phyloP scores from a whole-genome alignment of 2,888 invertebrate species.

The Drosophila rellima region DNA sequence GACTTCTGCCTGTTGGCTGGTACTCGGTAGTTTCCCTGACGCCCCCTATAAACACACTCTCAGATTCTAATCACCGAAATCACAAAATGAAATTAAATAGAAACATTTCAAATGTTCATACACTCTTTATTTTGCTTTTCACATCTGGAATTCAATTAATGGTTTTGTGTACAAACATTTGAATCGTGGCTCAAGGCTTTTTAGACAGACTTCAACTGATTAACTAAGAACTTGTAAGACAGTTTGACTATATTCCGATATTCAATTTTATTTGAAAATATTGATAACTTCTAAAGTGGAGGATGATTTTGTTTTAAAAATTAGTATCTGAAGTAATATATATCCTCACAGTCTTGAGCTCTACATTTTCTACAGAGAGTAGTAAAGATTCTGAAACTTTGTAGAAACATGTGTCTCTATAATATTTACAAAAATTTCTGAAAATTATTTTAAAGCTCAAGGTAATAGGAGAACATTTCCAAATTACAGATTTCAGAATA shows the following conservation, averaged over 20 bases:
- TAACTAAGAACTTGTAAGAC: not conserved
- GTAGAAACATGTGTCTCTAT: too few species aligned
- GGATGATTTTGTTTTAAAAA: too few species aligned
- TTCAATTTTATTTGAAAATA: not conserved
- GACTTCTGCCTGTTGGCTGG: slow-evolving; percentile 6
- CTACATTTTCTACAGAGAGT: not conserved
- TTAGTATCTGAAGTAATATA: too few species aligned
- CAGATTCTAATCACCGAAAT: slow-evolving; percentile 40
- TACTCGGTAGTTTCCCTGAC: slow-evolving; percentile 54
- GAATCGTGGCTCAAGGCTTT: not conserved
- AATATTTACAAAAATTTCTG: too few species aligned
- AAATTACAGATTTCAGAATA: too few species aligned
- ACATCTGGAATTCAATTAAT: slow-evolving; percentile 12
- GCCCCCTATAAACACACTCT: slow-evolving; percentile 55
- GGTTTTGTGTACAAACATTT: slow-evolving; percentile 1
- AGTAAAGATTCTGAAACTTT: too few species aligned
- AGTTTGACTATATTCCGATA: not conserved
- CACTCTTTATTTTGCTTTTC: not conserved
- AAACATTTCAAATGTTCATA: slow-evolving; percentile 4
- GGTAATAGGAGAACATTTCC: too few species aligned
- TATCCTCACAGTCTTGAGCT: not conserved
- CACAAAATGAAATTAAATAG: slow-evolving; percentile 4
- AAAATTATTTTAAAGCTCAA: too few species aligned
- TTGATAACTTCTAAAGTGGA: not conserved
- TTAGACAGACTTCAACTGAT: not conserved